Evolutionary conservation across 2,113 vertebrate species (phyloP), one percentile per base, ranked within the genome.

Genomic region (Phoenicopterus ruber): DNA sequence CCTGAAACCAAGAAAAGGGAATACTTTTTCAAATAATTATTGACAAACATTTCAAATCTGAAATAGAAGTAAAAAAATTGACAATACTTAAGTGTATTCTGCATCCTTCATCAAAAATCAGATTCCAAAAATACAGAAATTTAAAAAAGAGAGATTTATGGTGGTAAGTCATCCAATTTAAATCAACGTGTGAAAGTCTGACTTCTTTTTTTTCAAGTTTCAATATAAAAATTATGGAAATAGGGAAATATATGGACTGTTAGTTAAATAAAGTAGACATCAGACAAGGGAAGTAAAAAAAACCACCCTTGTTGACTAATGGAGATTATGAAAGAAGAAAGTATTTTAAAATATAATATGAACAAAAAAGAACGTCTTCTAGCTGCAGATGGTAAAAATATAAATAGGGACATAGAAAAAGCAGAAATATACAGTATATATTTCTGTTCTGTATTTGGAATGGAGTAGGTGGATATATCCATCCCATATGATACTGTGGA

Each of bases 371-470:
- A 58, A 63, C 0, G 4, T 90, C 92, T 95, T 76, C 20, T 93
- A 55, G n/a, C 11, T 93, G 34, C 90, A 94, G 90, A 96, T 90
- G 92, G 71, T 65, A 67, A 61, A 93, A 90, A 69, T 67, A 94
- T 65, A 97, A 93, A 93, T 72, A 95, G 71, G 2, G 18, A 38
- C 17, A 58, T 42, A 38, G 14, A 71, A 95, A 86, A 74, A 38
- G 1, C 9, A 85, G 52, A 90, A 90, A 69, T 72, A 57, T 7
- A 36, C 6, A 34, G 20, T 70, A 16, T 82, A n/a, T 78, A n/a
- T 71, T 92, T 93, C 61, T 87, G 47, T 72, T 92, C 90, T 90
- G 57, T 90, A 85, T 80, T 86, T 94, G 74, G 85, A 85, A 69
- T 52, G 52, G 59, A 65, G 88, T 81, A 88, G 92, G 79, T 72